These are phyloP conservation scores for Scelioninae gen. 1 DNA, from an alignment of 2,888 invertebrate species.

Conservation along the genomic window DNA sequence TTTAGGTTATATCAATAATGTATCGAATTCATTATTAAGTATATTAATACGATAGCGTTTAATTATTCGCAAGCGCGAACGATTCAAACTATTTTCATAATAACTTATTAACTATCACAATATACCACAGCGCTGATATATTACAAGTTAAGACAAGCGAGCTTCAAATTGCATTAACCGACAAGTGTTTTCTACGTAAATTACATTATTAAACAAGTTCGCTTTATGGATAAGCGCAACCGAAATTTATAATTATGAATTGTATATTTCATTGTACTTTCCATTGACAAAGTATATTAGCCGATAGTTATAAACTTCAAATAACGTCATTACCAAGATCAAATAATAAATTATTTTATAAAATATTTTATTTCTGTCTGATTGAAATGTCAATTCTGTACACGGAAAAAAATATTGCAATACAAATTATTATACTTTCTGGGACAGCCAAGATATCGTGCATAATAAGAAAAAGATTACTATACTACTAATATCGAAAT, in stretches of 20 bases:
- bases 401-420: too few relatives aligned
- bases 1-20: background rate
- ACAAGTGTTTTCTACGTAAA: constrained; percentile 51
- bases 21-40: background rate
- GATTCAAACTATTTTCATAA: constrained; percentile 19
- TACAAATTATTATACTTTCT: too few relatives aligned
- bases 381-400: too few relatives aligned
- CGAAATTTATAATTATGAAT: constrained; percentile 23
- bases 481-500: too few relatives aligned
- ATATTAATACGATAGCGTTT: background rate
- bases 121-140: background rate
- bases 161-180: constrained; percentile 12
- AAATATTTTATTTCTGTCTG: too few relatives aligned
- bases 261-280: constrained; percentile 21
- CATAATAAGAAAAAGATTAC: too few relatives aligned
- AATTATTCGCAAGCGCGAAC: constrained; percentile 13
- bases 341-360: constrained; percentile 3
- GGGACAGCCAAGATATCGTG: too few relatives aligned
- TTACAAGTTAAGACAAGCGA: constrained; percentile 29
- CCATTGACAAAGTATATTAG: constrained; percentile 17
- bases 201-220: constrained; percentile 43
- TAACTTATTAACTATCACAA: constrained; percentile 27
- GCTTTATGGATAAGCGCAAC: constrained; percentile 1
- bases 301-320: constrained; percentile 6
- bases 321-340: constrained; percentile 3